Base-by-base conservation (phyloP, 2,113 vertebrate species). In the Cardinalis cardinalis region DNA sequence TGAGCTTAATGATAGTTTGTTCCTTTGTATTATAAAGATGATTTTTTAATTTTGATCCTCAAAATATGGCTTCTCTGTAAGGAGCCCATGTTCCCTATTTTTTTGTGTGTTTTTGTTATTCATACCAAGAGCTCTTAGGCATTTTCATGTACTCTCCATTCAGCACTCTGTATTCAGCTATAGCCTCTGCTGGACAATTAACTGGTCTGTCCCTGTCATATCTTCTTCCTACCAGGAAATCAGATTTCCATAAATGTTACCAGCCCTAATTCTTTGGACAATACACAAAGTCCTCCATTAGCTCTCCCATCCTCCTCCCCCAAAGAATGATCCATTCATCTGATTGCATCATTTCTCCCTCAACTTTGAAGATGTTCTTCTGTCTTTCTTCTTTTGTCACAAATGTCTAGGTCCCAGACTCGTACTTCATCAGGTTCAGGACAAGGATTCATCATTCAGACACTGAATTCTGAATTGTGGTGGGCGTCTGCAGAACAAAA, bases 301-400 rank as follows among this genome's bases (percentile, higher is more conserved):
- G 3, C 4, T 38, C 19, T 82, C 32, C 34, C 15, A 20, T 14
- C 14, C 1, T 32, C 24, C 38, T 9, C 2, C 24, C 4, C 1
- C 21, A 26, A 29, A 11, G 3, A 32, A 36, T 0, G 0, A 43
- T 55, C n/a, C 31, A 49, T 40, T 60, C 12, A 25, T 26, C 10
- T 58, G 8, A 15, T 71, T 87, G 10, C 24, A 20, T 32, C 7
- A 6, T 43, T 83, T 49, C 18, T 58, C 32, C 38, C 16, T 79
- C 36, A 53, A 3, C 10, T 89, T 82, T 38, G 41, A 72, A 85
- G 41, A 5, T 32, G 16, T 40, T 82, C 6, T 31, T 3, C 19
- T 55, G 7, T 74, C 38, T 59, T 10, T 40, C 31, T 21, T 77
- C 16, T 52, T 75, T 44, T 61, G 41, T 82, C 18, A 61, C 16